phyloP scores from a whole-genome alignment of 1,140 invertebrate genomes.

The Coenobita brevimanus region DNA sequence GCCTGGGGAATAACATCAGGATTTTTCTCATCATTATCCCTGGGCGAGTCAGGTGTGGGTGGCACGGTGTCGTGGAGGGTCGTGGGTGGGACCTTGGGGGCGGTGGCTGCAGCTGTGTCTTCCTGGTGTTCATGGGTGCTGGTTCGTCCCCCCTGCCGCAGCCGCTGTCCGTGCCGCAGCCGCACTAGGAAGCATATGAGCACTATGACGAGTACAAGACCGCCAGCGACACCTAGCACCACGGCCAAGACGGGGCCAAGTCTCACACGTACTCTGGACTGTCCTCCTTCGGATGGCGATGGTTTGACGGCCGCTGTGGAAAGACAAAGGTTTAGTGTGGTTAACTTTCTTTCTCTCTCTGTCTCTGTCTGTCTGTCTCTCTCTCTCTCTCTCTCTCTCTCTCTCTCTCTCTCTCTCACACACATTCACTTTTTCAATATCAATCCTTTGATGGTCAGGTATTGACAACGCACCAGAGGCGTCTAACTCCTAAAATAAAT shows the following conservation, averaged over 20 bases:
- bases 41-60: background rate
- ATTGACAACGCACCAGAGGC: too few relatives aligned
- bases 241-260: constrained; percentile 28
- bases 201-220: constrained; percentile 13
- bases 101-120: background rate
- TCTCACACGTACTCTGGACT: background rate
- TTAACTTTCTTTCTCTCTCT: too few relatives aligned
- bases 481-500: too few relatives aligned
- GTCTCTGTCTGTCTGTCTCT: too few relatives aligned
- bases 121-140: too few relatives aligned
- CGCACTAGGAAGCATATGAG: constrained; percentile 14
- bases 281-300: background rate
- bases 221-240: constrained; percentile 12
- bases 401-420: too few relatives aligned
- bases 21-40: constrained; percentile 34
- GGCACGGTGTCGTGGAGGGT: background rate
- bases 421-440: too few relatives aligned
- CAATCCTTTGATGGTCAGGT: too few relatives aligned
- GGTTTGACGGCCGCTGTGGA: constrained; percentile 30
- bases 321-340: background rate
- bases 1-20: constrained; percentile 30
- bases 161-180: background rate
- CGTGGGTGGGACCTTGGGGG: constrained; percentile 2
- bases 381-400: too few relatives aligned
- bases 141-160: background rate